These are phyloP conservation scores for Seriola aureovittata DNA, from an alignment of 2,113 vertebrate species.

Conservation along the genomic window DNA sequence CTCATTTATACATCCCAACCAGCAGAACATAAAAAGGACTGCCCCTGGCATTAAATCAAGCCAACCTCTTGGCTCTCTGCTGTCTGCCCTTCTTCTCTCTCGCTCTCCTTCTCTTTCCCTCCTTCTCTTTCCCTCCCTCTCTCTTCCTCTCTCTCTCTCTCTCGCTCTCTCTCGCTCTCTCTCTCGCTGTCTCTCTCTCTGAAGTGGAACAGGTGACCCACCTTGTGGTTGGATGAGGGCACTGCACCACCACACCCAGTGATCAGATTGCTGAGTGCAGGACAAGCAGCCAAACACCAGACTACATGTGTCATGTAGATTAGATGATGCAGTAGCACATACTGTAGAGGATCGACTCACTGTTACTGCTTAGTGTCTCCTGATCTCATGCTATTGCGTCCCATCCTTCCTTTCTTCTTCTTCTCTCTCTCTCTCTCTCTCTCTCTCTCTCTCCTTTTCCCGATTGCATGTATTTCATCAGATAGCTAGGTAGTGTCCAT, in stretches of 20 bases:
- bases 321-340: conserved; percentile 4
- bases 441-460: not conserved
- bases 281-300: conserved; percentile 7
- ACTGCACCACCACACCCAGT: conserved; percentile 69
- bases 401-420: too few species aligned
- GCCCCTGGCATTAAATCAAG: conserved; percentile 26
- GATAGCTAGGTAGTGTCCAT: conserved; percentile 17
- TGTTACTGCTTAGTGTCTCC: not conserved
- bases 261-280: conserved; percentile 11
- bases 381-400: not conserved
- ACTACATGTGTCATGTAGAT: conserved; percentile 1
- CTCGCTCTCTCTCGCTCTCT: not conserved
- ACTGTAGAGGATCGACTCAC: not conserved
- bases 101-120: too few species aligned
- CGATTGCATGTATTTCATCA: not conserved
- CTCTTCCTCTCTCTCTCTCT: not conserved
- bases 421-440: not conserved
- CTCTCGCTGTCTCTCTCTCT: not conserved
- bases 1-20: conserved; percentile 1
- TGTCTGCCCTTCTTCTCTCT: not conserved
- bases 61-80: not conserved
- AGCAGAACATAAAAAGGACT: conserved; percentile 37
- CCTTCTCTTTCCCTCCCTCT: not conserved
- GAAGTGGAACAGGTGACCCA: conserved; percentile 54
- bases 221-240: conserved; percentile 47